phyloP scores from a whole-genome alignment of 2,113 vertebrate species.

The Dermatemys mawii region DNA sequence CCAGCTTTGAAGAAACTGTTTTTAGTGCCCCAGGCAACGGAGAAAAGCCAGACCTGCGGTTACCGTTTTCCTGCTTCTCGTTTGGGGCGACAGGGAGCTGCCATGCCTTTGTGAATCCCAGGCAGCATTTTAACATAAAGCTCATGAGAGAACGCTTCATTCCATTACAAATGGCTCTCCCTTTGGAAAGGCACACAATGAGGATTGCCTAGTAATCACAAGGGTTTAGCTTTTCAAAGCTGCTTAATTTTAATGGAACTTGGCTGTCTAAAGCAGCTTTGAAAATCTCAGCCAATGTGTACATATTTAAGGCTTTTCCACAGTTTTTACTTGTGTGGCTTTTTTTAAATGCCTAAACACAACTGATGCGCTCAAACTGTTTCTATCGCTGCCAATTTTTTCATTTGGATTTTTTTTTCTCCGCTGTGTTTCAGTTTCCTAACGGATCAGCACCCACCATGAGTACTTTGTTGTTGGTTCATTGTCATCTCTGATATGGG shows the following conservation, averaged over 20 bases:
- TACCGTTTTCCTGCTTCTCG: too few relatives aligned
- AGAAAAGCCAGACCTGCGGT: too few relatives aligned
- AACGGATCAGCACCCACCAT: not conserved
- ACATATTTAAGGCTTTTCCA: not conserved
- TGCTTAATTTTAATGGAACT: not conserved
- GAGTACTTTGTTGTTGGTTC: not conserved
- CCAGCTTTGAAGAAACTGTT: too few relatives aligned
- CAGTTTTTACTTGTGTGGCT: not conserved
- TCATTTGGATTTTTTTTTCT: not conserved
- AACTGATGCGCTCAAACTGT: not conserved
- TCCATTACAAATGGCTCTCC: not conserved
- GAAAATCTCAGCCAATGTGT: not conserved
- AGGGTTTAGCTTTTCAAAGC: not conserved
- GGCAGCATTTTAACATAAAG: not conserved
- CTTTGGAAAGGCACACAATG: not conserved
- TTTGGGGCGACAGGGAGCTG: too few relatives aligned
- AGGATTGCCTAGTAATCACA: not conserved
- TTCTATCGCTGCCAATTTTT: not conserved
- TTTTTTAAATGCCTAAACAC: too few relatives aligned
- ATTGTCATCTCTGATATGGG: too few relatives aligned
- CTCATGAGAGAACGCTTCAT: not conserved
- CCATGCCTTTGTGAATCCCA: too few relatives aligned
- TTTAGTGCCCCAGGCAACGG: too few relatives aligned
- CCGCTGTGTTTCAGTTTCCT: too few relatives aligned
- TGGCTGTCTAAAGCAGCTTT: not conserved